A percentile compares a stretch with the other conserved stretches of the same genome.
phyloP scores from a whole-genome alignment of 1,140 invertebrate genomes.

The Drosophila virilis region DNA sequence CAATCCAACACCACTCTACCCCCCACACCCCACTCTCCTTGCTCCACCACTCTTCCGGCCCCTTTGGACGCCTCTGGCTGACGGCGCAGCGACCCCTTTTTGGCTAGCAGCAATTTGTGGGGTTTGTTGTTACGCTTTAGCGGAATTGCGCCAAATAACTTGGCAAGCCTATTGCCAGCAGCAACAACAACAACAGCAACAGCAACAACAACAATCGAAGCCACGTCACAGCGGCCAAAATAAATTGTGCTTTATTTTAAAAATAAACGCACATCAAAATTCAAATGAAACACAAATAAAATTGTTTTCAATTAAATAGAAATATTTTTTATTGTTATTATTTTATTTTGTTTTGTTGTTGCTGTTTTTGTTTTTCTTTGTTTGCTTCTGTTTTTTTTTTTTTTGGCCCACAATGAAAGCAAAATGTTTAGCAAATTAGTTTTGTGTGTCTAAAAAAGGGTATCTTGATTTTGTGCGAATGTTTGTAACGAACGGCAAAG shows the following conservation, averaged over 20 bases:
- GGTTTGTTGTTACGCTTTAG: slow-evolving; percentile 69
- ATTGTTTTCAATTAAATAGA: slow-evolving; percentile 15
- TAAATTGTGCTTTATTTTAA: slow-evolving; percentile 52
- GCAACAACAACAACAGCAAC: slow-evolving; percentile 21
- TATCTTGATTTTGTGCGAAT: too few species aligned
- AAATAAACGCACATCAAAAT: slow-evolving; percentile 46
- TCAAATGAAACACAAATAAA: slow-evolving; percentile 10
- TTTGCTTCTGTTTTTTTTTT: not conserved
- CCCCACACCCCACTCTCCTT: not conserved
- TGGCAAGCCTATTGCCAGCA: slow-evolving; percentile 58
- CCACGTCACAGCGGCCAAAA: slow-evolving; percentile 39
- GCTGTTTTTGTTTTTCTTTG: not conserved
- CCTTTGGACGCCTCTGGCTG: not conserved
- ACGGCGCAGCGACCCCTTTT: slow-evolving; percentile 21
- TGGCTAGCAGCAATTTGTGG: slow-evolving; percentile 28
- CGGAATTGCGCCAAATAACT: slow-evolving; percentile 76
- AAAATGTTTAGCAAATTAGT: slow-evolving; percentile 67
- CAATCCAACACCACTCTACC: too few species aligned
- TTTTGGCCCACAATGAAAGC: slow-evolving; percentile 31
- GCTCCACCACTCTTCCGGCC: slow-evolving; percentile 10
- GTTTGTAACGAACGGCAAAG: too few species aligned
- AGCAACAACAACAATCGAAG: slow-evolving; percentile 19
- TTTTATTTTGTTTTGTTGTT: not conserved
- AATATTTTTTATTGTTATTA: not conserved
- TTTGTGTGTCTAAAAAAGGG: not conserved